Base-by-base conservation (phyloP, 2,113 vertebrate genomes). In the Chrysochloris asiatica region DNA sequence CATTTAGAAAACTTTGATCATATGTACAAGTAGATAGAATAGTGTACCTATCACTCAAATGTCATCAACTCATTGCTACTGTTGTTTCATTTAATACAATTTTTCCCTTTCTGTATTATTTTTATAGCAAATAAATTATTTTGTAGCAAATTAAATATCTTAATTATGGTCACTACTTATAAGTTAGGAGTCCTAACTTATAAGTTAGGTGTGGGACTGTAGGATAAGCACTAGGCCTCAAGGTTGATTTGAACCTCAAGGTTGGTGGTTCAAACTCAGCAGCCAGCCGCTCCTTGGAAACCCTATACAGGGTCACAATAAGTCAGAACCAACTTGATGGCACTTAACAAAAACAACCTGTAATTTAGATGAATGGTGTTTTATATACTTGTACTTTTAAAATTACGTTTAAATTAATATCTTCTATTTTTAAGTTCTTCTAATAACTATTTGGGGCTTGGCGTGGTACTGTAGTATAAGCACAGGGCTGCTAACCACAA, bases 61-160 rank as follows among this genome's bases (percentile, higher is more conserved):
- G 8, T 47, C 88, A 65, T 59, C n/a, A 69, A 5, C 61, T 88
- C 83, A 43, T 43, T 92, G 26, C 5, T 30, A 4, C 45, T 63
- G 8, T 65, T 69, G 8, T 65, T 69, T 77, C 41, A 54, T 56
- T 19, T 77, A 50, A 88, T 69, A 59, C 8, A 19, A 4, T 52
- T 83, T 21, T 14, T 85, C 9, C 30, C 36, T 83, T 83, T 89
- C 14, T 93, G 0, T 89, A 38, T 91, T 92, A 82, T 86, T 92
- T n/a, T 93, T 79, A 10, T 76, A 84, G 81, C 47, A 91, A 88
- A 82, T 91, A 73, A 71, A 47, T n/a, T n/a, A n/a, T 92, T n/a
- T 93, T 79, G 13, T 76, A 84, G 81, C 47, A 91, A 88, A 82
- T 81, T 87, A 69, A 73, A 52, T 83, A n/a, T 52, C 63, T 56